Evolutionary conservation across 2,797 vertebrate species (phyloP), one percentile per base, ranked within the genome.

Genomic region (Anguilla anguilla): DNA sequence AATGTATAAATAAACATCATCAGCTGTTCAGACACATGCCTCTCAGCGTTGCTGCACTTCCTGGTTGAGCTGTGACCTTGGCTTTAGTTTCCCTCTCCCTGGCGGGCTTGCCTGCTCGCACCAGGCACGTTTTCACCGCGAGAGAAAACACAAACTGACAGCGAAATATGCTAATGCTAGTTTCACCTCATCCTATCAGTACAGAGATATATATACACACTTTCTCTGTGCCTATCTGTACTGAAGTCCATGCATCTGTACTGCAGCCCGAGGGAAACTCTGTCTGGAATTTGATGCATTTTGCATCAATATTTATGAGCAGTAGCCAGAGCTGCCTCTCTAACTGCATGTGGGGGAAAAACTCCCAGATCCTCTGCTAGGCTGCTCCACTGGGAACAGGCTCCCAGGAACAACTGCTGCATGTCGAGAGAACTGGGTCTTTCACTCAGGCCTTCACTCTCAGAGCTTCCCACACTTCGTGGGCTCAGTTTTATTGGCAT

Each of bases 271-370:
- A 25, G 81, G 81, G 81, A 43, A 83, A 43, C 51, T 19, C 25
- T 83, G 17, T 83, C 81, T 46, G 39, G 46, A 83, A 53, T 15
- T 25, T 83, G 43, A 81, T 81, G 31, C 77, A 43, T 81, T 81
- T 81, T 83, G 81, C 39, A 83, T 83, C 43, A 83, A 51, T 83
- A 51, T 83, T 83, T 51, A 83, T 83, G 81, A 83, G 81, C 35
- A 46, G 49, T 43, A 85, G 43, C n/a, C 13, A 3, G 1, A 85
- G 6, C 46, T 49, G 17, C 6, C 46, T 83, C n/a, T 51, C 46
- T 46, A 25, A 2, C 51, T 86, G 55, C 82, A 25, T 17, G 43
- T 64, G 74, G 74, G 74, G 11, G 51, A 57, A 67, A 87, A 86
- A 69, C 74, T 86, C 28, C 7, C 64, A 59, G 15, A 17, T 43